A percentile compares a stretch with the other conserved stretches of the same genome.
Evolutionary conservation across 2,113 vertebrate genomes (phyloP).

Genomic region (Rhegmatorhina hoffmannsi): DNA sequence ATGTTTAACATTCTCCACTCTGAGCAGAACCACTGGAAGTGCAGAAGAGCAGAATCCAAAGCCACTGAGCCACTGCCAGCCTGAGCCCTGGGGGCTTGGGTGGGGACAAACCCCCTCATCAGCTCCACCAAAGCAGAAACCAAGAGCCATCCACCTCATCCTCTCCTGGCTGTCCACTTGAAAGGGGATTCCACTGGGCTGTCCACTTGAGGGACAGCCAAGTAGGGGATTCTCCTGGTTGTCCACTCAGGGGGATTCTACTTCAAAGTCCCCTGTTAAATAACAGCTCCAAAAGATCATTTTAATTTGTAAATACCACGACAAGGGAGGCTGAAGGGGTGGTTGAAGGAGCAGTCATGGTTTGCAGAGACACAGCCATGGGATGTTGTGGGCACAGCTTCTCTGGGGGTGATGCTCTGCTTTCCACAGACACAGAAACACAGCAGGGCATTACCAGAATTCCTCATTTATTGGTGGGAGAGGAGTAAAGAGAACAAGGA

Average conservation of each 20-base stretch:
- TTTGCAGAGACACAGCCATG: background rate
- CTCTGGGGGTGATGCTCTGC: accelerated
- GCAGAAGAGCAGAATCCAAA: background rate
- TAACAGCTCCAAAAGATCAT: background rate
- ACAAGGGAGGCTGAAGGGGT: background rate
- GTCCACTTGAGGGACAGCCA: too few relatives aligned
- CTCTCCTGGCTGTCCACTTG: background rate
- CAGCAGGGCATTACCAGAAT: background rate
- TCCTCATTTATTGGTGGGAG: accelerated
- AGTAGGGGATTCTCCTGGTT: background rate
- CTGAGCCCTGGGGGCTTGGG: background rate
- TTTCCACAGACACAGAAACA: background rate
- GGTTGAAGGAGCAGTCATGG: background rate
- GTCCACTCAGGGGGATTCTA: background rate
- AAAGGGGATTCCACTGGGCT: too few relatives aligned
- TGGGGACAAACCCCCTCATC: background rate
- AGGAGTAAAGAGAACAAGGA: background rate
- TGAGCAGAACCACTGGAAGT: background rate
- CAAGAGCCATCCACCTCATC: background rate
- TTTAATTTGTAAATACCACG: background rate
- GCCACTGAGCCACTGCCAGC: background rate
- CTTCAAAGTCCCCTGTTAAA: background rate
- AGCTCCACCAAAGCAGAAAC: background rate
- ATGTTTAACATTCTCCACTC: background rate
- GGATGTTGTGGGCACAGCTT: background rate